Conservation (phyloP, 2,888 invertebrate species). For the Amblyteles armatorius region DNA sequence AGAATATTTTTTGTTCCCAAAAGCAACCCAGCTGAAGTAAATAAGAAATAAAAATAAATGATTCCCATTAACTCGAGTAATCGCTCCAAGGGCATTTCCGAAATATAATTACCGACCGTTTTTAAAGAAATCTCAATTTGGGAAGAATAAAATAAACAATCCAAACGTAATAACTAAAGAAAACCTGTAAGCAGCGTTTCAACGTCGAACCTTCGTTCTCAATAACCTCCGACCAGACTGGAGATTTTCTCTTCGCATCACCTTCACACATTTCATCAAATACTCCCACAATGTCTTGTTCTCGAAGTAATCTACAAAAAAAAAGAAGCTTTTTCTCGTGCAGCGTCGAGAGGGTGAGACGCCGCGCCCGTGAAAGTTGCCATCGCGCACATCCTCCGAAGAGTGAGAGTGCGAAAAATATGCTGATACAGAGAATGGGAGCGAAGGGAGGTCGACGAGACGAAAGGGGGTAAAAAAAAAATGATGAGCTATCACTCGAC, state of each 20-base stretch:
- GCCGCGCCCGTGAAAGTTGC: constrained; percentile 33
- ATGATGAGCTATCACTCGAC: constrained; percentile 60
- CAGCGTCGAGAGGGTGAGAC: constrained; percentile 13
- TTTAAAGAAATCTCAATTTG: no score
- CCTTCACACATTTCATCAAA: background rate
- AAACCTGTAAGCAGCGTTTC: background rate
- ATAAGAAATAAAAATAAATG: background rate
- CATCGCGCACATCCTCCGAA: constrained; percentile 41
- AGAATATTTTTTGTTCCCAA: background rate
- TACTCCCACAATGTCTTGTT: constrained; percentile 21
- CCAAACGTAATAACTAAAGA: background rate
- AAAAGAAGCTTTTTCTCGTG: constrained; percentile 14
- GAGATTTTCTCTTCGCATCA: background rate
- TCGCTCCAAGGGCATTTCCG: no score
- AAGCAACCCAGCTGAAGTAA: background rate
- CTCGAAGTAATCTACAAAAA: constrained; percentile 12
- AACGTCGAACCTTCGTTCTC: background rate
- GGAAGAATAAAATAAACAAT: no score
- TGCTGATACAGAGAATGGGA: constrained; percentile 62
- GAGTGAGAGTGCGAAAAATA: constrained; percentile 58
- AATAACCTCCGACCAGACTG: background rate
- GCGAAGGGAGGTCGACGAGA: constrained; percentile 37
- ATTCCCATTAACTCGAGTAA: background rate
- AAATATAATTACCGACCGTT: no score
- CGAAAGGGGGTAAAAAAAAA: constrained; percentile 48